Evolutionary conservation across 2,888 invertebrate genomes (phyloP).

Genomic region (Nemoura dubitans): DNA sequence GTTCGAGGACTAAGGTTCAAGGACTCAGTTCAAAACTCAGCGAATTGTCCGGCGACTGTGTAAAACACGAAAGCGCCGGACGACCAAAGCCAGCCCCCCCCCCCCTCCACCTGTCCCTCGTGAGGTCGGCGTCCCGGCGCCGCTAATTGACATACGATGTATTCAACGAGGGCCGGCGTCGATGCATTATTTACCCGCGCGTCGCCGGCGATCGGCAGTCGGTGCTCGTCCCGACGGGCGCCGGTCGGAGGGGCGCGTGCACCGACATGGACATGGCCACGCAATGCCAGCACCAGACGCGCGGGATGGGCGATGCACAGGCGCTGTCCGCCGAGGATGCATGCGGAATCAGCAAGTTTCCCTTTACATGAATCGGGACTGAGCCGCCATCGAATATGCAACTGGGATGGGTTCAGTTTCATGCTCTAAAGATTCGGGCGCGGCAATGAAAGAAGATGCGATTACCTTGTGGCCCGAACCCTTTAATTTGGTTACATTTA

Average conservation of each 20-base stretch:
- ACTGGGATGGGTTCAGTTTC: background rate
- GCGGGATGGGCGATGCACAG: background rate
- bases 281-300: background rate
- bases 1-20: too few species aligned
- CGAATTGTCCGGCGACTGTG: background rate
- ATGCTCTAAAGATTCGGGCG: background rate
- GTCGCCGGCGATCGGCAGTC: background rate
- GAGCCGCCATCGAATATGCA: background rate
- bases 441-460: background rate
- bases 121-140: conserved; percentile 7
- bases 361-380: background rate
- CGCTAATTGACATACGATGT: conserved; percentile 39
- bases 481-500: background rate
- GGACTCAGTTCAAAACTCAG: too few species aligned
- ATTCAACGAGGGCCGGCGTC: background rate
- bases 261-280: too few species aligned
- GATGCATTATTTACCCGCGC: conserved; percentile 23
- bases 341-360: background rate
- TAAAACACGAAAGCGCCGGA: background rate
- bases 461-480: background rate
- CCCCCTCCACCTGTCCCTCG: background rate
- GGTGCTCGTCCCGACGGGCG: background rate
- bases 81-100: background rate
- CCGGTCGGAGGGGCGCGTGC: background rate
- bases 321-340: background rate